Base-by-base conservation (phyloP, 2,113 vertebrate species). In the Drymodes brunneopygia region DNA sequence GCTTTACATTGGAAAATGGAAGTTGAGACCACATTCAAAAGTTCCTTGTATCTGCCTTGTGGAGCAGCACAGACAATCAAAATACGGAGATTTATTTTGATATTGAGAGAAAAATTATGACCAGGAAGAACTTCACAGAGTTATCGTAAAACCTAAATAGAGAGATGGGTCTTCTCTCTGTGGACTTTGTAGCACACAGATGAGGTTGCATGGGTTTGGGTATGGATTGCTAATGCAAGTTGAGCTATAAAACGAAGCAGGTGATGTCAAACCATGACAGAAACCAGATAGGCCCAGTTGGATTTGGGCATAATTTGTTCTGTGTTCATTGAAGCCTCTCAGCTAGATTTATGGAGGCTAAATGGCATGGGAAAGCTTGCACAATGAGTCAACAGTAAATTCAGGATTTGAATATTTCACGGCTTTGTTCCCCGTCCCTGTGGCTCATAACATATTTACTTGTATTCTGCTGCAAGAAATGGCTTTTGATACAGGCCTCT, bases 221-320 rank as follows among this genome's bases (percentile, higher is more conserved):
- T 88, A 84, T 86, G 90, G 85, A 71, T 94, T 72, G n/a, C 86
- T 96, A 92, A 88, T 90, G 80, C 4, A 23, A 83, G 82, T 61
- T 88, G 83, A 90, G 80, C 94, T 67, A 60, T 96, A 96, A 97
- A 94, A 90, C 71, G 72, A 45, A 96, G 94, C 95, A 95, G 94
- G 93, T 96, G 95, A 96, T 94, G 86, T 95, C 93, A 94, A 96
- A 96, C 95, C 95, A 96, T 95, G 96, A 97, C 90, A 96, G 94
- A 97, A 96, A 96, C 92, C 82, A 96, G 94, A 97, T 96, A 97
- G 88, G 93, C 90, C 95, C 92, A 50, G 92, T 88, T 96, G 94
- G 95, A 94, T 96, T 94, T 90, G 88, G 80, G 57, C 53, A 78
- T 94, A 92, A 95, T 95, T 96, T 96, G 78, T 78, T 95, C 92